Evolutionary conservation across 1,140 invertebrate species (phyloP).

Genomic region (Tetragnatha versicolor): DNA sequence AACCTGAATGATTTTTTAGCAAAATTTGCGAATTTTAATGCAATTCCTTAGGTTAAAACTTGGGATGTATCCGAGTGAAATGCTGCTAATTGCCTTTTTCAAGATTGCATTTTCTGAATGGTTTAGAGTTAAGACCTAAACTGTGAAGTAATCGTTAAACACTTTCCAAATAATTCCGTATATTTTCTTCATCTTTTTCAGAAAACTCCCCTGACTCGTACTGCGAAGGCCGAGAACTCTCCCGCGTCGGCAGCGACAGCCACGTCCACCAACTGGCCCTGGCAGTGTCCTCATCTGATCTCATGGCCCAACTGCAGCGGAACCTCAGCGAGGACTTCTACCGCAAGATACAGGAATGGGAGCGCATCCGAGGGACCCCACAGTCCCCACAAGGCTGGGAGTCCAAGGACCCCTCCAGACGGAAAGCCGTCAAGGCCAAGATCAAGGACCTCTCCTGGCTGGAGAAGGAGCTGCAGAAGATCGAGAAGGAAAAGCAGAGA

Average conservation of each 20-base stretch:
- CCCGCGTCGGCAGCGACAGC: slow-evolving; percentile 34
- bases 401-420: slow-evolving; percentile 46
- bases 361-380: slow-evolving; percentile 62
- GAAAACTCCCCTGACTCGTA: neutral
- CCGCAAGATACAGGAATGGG: slow-evolving; percentile 77
- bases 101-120: too few relatives aligned
- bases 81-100: too few relatives aligned
- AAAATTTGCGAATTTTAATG: too few relatives aligned
- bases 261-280: slow-evolving; percentile 30
- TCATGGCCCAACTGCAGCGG: slow-evolving; percentile 68
- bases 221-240: slow-evolving; percentile 16
- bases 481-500: slow-evolving; percentile 71
- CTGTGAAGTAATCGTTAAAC: too few relatives aligned
- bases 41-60: too few relatives aligned
- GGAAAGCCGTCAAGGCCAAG: slow-evolving; percentile 31
- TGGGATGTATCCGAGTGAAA: too few relatives aligned
- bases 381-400: slow-evolving; percentile 56
- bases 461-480: slow-evolving; percentile 71
- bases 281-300: neutral
- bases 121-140: too few relatives aligned
- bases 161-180: too few relatives aligned
- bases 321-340: slow-evolving; percentile 76
- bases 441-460: slow-evolving; percentile 69
- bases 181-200: neutral
- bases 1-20: too few relatives aligned